A percentile compares a stretch with the other conserved stretches of the same genome.
Conservation (phyloP, 2,113 vertebrate genomes). For the Gymnorhina tibicen region DNA sequence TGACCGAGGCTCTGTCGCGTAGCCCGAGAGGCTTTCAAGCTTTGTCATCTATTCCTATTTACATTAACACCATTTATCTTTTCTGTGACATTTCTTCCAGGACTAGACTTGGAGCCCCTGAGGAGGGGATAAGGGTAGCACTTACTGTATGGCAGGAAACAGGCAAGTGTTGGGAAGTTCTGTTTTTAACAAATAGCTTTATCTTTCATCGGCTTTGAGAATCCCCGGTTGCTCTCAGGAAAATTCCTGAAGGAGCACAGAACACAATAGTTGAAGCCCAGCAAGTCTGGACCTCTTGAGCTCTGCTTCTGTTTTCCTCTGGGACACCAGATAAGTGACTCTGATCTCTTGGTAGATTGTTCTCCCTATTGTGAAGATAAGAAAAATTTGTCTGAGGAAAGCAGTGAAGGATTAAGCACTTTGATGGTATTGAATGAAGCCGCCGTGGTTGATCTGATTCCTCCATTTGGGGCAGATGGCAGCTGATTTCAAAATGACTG, state of each 20-base stretch:
- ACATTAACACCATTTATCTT: background rate
- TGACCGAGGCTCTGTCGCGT: background rate
- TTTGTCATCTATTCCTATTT: background rate
- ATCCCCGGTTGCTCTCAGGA: background rate
- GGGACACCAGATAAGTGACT: background rate
- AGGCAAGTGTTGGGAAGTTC: background rate
- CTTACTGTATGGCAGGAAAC: slow-evolving; percentile 22
- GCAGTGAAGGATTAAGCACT: background rate
- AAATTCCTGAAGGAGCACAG: background rate
- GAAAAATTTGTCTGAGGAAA: background rate
- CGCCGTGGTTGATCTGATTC: background rate
- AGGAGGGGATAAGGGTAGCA: background rate
- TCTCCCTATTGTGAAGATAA: background rate
- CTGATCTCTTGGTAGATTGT: background rate
- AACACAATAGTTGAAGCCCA: background rate
- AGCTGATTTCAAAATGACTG: background rate
- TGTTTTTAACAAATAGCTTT: slow-evolving; percentile 26
- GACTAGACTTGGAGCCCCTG: background rate
- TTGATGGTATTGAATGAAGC: background rate
- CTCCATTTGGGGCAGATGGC: background rate
- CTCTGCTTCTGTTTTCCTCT: slow-evolving; percentile 13
- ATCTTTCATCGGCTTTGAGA: background rate
- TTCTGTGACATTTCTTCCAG: background rate
- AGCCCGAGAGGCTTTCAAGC: background rate
- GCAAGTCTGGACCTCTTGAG: background rate